Base-by-base conservation (phyloP, 1,140 invertebrate species). In the Archivesica marissinica region DNA sequence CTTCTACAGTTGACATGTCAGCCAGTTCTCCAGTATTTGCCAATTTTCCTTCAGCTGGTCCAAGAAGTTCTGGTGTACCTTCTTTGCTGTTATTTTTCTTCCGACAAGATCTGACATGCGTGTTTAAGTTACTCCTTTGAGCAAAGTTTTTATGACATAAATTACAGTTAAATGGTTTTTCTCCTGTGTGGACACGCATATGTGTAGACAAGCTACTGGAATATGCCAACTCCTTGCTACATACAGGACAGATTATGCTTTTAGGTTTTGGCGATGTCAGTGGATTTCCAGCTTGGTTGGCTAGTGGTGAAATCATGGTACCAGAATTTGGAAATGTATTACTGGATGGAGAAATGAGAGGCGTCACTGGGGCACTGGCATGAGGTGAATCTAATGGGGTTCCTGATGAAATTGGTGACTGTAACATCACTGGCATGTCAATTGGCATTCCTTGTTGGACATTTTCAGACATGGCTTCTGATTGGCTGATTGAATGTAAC, bases 91-190 rank as follows among this genome's bases (percentile, higher is more conserved):
- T 70, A n/a, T 52, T 70, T 38, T 75, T 83, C 56, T 75, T 74
- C 50, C 68, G 15, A 39, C 80, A 83, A 20, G 80, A 83, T 38
- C 64, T 83, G 0, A 75, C 13, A 41, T 83, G 80, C 7, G 80
- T 89, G 98, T 38, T 98, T 20, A 99, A 94, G 93, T 99, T 99
- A 78, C 97, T 98, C 96, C 96, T 95, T 93, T 99, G 99, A 50
- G 97, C 99, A 95, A 99, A 99, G 88, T 98, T 96, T 95, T 99
- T 99, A 90, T 98, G 96, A 95, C 99, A 99, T 95, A 99, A 99
- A 93, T 96, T 96, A 95, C 99, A 99, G 94, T 99, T 97, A 94
- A 99, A 99, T 15, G 98, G 98, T 94, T 99, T 99, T 94, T 99
- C 98, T n/a, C 99, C 99, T 70, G 97, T 99, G 95, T 99, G 99